phyloP scores from a whole-genome alignment of 2,888 invertebrate genomes.

The Tetanocera ferruginea region DNA sequence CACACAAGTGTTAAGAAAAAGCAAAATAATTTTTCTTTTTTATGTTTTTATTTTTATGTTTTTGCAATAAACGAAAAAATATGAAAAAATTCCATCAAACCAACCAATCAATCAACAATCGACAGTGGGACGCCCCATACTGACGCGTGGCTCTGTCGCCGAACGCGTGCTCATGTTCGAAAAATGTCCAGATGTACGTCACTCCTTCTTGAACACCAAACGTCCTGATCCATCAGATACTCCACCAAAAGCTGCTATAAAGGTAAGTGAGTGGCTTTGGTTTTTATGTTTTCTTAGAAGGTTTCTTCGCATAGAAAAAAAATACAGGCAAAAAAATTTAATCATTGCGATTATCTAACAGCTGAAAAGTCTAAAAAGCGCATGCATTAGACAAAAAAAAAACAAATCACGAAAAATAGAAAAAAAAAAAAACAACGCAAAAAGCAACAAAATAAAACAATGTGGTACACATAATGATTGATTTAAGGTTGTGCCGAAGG shows the following conservation, averaged over 20 bases:
- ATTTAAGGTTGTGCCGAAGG: constrained; percentile 58
- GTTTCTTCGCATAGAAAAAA: constrained; percentile 34
- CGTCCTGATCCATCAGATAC: constrained; percentile 59
- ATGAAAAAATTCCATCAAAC: background rate
- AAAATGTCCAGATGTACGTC: constrained; percentile 83
- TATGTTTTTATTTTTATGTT: constrained; percentile 25
- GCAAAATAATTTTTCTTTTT: background rate
- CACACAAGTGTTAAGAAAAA: background rate
- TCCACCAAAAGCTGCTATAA: constrained; percentile 61
- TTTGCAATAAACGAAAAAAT: background rate
- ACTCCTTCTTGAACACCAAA: constrained; percentile 72
- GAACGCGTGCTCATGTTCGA: constrained; percentile 92
- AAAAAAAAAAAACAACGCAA: constrained; percentile 18
- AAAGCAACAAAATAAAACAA: constrained; percentile 30
- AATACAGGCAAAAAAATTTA: constrained; percentile 26
- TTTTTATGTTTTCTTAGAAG: background rate
- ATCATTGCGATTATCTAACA: constrained; percentile 35
- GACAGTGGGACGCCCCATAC: constrained; percentile 73
- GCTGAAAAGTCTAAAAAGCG: constrained; percentile 21
- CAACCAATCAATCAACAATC: constrained; percentile 40
- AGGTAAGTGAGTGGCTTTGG: constrained; percentile 58
- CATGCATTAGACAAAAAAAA: constrained; percentile 10
- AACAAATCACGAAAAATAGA: background rate
- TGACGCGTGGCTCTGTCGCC: constrained; percentile 88
- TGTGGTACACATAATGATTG: constrained; percentile 55